Base-by-base conservation (phyloP, 2,888 invertebrate genomes). In the Quadroppia sp. region DNA sequence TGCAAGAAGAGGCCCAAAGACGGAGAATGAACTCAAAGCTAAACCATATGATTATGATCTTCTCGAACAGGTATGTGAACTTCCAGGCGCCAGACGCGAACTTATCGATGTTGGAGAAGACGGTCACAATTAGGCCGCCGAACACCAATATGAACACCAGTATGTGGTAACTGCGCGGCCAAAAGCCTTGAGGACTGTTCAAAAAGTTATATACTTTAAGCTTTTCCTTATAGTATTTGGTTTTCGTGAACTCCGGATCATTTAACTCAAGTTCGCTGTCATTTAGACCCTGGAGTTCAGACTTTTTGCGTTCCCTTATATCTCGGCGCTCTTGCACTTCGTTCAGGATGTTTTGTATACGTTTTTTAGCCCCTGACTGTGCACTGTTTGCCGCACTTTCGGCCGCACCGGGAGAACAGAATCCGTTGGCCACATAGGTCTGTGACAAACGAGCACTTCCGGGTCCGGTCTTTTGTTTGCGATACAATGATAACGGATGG, bases 161-260 rank as follows among this genome's bases (percentile, higher is more conserved):
- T 9, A 74, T 71, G 70, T 74, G 74, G 36, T 74, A 74, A 45
- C 70, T 56, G 15, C 45, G 70, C 15, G 74, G 56, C 45, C 71
- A 64, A 36, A 74, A 74, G 11, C 53, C 23, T 23, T 64, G 61
- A 2, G 74, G 74, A 70, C 42, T 56, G 17, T 74, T 70, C 4
- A 74, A 50, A 23, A 74, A 74, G 53, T 70, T 74, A 36, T 74
- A 74, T 0, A 74, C 74, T n/a, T 53, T 53, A n/a, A 71, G 25
- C 40, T 71, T 50, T 40, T 74, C 70, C 53, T 74, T 74, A 53
- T 74, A 74, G 32, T 36, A 64, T 13, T 64, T 36, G 61, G 36
- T 64, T 36, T 64, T 64, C 1, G 36, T n/a, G 61, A 32, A 64
- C n/a, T 25, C 42, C 28, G 45, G 45, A 23, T 69, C 15, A 15